These are phyloP conservation scores for Druon quercuslanigerum DNA, from an alignment of 1,140 invertebrate species.

Conservation along the genomic window DNA sequence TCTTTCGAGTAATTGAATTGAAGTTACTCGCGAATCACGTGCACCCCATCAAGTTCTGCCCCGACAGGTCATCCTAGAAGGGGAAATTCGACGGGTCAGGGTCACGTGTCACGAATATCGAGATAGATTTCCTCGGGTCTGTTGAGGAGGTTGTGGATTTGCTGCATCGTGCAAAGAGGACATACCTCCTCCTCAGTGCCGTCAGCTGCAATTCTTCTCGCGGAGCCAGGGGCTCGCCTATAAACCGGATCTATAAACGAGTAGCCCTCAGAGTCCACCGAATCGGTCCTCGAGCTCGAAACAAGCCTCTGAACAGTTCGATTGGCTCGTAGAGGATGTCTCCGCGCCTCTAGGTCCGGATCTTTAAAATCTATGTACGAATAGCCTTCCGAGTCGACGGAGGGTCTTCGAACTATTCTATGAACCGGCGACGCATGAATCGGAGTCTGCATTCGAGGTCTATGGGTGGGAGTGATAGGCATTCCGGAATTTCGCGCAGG, in stretches of 20 bases:
- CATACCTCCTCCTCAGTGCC: slow-evolving; percentile 66
- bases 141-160: slow-evolving; percentile 66
- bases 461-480: slow-evolving; percentile 60
- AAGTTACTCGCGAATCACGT: background rate
- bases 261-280: slow-evolving; percentile 60
- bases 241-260: slow-evolving; percentile 56
- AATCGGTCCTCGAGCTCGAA: slow-evolving; percentile 39
- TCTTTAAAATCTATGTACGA: slow-evolving; percentile 65
- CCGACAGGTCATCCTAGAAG: background rate
- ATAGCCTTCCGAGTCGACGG: slow-evolving; percentile 68
- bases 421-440: background rate
- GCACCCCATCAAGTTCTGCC: background rate
- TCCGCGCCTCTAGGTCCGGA: slow-evolving; percentile 45
- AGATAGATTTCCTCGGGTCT: slow-evolving; percentile 65
- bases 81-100: background rate
- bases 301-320: slow-evolving; percentile 11
- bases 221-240: slow-evolving; percentile 49
- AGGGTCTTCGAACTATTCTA: slow-evolving; percentile 48
- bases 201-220: slow-evolving; percentile 51
- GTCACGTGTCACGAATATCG: slow-evolving; percentile 63
- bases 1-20: background rate
- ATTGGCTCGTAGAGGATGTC: slow-evolving; percentile 24
- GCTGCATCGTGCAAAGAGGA: slow-evolving; percentile 69
- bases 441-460: slow-evolving; percentile 35
- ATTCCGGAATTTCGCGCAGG: slow-evolving; percentile 46